These are phyloP conservation scores for Thera britannica DNA, from an alignment of 2,888 invertebrate species.

Conservation along the genomic window DNA sequence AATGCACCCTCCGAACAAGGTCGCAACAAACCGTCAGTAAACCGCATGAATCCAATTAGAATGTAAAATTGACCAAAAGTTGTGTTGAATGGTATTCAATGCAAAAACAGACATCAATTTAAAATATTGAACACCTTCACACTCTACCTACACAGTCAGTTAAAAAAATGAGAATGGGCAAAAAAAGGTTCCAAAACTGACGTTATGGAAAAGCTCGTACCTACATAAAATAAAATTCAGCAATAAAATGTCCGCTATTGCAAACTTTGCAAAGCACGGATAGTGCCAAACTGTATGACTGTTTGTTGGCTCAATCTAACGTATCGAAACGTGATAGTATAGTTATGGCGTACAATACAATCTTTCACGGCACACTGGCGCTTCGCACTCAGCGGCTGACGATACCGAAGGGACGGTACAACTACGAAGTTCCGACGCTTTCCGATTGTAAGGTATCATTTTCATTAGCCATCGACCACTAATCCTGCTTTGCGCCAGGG, in stretches of 20 bases:
- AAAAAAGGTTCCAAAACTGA: not conserved
- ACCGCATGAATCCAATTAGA: too few relatives aligned
- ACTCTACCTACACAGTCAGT: too few relatives aligned
- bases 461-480: conserved; percentile 36
- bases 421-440: conserved; percentile 7
- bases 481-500: conserved; percentile 44
- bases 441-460: conserved; percentile 31
- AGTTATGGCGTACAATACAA: conserved; percentile 25
- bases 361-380: conserved; percentile 11
- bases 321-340: conserved; percentile 27
- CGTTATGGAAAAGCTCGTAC: too few relatives aligned
- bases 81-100: too few relatives aligned
- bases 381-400: conserved; percentile 10
- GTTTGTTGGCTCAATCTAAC: conserved; percentile 28
- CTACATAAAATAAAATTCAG: conserved; percentile 22
- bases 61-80: too few relatives aligned
- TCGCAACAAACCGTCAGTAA: too few relatives aligned
- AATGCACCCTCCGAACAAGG: too few relatives aligned
- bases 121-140: too few relatives aligned
- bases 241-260: conserved; percentile 18
- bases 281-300: conserved; percentile 30
- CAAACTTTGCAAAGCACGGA: conserved; percentile 24
- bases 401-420: not conserved
- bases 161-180: not conserved
- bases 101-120: too few relatives aligned